Evolutionary conservation across 2,888 invertebrate genomes (phyloP).

Genomic region (Cheilosia soror): DNA sequence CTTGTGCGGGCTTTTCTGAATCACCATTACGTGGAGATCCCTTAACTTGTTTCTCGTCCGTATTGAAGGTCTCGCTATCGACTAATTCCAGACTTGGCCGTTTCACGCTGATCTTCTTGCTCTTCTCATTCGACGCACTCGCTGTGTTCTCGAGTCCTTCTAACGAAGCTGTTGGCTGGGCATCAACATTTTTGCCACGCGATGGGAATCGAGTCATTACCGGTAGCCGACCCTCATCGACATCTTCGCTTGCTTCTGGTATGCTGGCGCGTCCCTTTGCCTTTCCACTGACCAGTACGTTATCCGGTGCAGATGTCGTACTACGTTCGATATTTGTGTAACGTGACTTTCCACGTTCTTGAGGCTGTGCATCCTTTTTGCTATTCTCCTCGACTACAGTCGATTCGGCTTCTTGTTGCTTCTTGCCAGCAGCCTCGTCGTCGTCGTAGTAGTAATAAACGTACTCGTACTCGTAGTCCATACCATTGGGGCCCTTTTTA

Average conservation of each 20-base stretch:
- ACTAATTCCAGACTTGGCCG: constrained; percentile 92
- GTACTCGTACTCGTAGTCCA: constrained; percentile 96
- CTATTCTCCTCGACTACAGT: constrained; percentile 45
- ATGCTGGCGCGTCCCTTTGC: constrained; percentile 84
- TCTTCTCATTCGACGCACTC: constrained; percentile 77
- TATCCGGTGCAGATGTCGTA: constrained; percentile 85
- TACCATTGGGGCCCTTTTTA: constrained; percentile 94
- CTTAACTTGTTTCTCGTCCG: constrained; percentile 84
- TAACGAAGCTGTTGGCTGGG: constrained; percentile 84
- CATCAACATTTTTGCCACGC: constrained; percentile 85
- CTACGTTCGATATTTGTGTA: constrained; percentile 83
- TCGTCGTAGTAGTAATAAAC: constrained; percentile 96
- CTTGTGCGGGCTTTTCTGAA: constrained; percentile 79
- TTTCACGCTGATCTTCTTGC: constrained; percentile 84
- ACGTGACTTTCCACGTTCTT: constrained; percentile 84
- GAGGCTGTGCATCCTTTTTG: constrained; percentile 79
- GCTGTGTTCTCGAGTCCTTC: constrained; percentile 86
- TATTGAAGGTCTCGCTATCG: constrained; percentile 92
- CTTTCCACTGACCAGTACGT: constrained; percentile 87
- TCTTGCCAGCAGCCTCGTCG: constrained; percentile 81
- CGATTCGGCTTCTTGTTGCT: constrained; percentile 62
- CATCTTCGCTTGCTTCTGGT: constrained; percentile 77
- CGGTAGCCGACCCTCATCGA: constrained; percentile 86
- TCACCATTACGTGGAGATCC: constrained; percentile 80
- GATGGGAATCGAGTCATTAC: constrained; percentile 94